Base-by-base conservation (phyloP, 2,113 vertebrate genomes). In the Coreoperca whiteheadi region DNA sequence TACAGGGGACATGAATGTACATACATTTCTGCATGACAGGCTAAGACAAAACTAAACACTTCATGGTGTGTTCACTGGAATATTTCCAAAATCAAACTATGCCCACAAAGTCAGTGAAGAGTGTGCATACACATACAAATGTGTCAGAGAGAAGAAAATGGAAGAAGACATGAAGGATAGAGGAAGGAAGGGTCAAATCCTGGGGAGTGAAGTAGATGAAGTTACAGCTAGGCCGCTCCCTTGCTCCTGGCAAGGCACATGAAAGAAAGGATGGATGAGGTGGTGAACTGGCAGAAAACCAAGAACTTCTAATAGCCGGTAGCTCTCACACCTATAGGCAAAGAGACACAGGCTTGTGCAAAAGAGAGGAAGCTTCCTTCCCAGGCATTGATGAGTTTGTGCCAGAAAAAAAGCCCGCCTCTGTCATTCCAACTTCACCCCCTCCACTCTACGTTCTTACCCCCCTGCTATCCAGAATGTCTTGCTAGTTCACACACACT, bases 321-420 rank as follows among this genome's bases (percentile, higher is more conserved):
- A 34, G 5, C 66, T 71, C 65, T 81, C 73, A 43, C 66, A 89
- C 79, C 73, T 76, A 51, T 34, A 60, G 85, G 70, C 83, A 85
- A 83, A 74, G 20, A 77, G 34, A 64, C 2, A 0, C 67, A 43
- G 71, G 51, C 56, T 64, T 12, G 59, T 76, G 70, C 43, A 65
- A 25, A 61, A 46, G 10, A 82, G 54, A 80, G 37, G 51, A 77
- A 67, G 70, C 46, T 74, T 61, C 28, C 10, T 72, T 78, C 68
- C 77, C 60, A 69, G 77, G 79, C 67, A 63, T 3, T 66, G 68
- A 73, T 53, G 66, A 67, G 41, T 20, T 4, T 70, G 59, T 79
- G 76, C 81, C 82, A 87, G 74, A 72, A 81, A 70, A 77, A 92
- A 72, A 83, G 4, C 90, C 89, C 84, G 91, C 85, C 68, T 78